phyloP scores from a whole-genome alignment of 2,888 invertebrate species.

The Endomychus coccineus region DNA sequence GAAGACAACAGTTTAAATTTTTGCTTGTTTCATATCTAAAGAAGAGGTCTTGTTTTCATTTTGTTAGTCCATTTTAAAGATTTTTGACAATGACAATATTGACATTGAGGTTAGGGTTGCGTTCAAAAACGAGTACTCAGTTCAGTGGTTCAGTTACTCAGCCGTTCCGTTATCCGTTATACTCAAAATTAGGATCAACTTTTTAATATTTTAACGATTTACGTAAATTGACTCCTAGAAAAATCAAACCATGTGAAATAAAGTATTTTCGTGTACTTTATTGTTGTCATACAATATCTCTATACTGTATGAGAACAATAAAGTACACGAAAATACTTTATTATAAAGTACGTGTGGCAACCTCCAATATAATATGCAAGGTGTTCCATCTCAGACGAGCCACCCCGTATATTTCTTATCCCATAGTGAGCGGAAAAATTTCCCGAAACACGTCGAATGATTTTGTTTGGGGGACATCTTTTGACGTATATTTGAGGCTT shows the following conservation, averaged over 20 bases:
- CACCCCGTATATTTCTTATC: too few relatives aligned
- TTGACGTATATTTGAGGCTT: too few relatives aligned
- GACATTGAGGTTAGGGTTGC: neutral
- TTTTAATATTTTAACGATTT: neutral
- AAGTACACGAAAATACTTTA: neutral
- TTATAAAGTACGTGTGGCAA: neutral
- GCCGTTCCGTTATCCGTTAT: neutral
- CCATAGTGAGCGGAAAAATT: too few relatives aligned
- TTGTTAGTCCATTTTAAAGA: too few relatives aligned
- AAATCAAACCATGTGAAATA: constrained; percentile 1
- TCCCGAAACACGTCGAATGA: too few relatives aligned
- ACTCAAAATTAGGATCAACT: neutral
- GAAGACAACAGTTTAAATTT: too few relatives aligned
- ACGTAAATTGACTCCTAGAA: neutral
- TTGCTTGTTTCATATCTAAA: too few relatives aligned
- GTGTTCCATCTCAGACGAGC: too few relatives aligned
- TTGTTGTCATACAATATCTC: neutral
- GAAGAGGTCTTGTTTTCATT: too few relatives aligned
- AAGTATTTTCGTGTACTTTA: constrained; percentile 1
- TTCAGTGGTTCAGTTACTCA: neutral
- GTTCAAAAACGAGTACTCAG: constrained; percentile 2
- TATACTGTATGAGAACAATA: neutral
- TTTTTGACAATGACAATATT: constrained; percentile 3
- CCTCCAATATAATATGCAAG: too few relatives aligned
- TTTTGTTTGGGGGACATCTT: too few relatives aligned